Evolutionary conservation across 2,888 invertebrate genomes (phyloP), one percentile per base, ranked within the genome.

Genomic region (Drosophila nigricruria): DNA sequence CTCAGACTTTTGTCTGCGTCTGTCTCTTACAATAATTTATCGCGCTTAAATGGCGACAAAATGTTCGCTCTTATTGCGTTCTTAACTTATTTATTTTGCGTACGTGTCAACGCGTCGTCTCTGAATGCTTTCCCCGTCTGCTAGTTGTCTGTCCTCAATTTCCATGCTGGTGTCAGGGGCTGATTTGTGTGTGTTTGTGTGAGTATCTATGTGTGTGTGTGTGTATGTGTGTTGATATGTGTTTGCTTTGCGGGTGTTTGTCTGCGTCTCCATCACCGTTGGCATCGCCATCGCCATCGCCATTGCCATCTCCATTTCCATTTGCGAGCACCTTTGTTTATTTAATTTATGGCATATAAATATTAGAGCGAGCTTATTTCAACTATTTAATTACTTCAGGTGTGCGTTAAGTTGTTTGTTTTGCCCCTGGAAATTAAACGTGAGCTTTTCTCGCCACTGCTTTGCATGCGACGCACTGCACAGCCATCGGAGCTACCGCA

Each of bases 11-110:
- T 8, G 9, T 27, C 30, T 43, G 25, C 36, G 43, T 70, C 50
- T 68, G 50, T 70, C 77, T 69, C 63, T 68, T 69, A 66, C 88
- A 79, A 85, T 88, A 82, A 88, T 83, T 86, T 83, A 88, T 83
- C 82, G 85, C 88, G 82, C 85, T 84, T 89, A 87, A 84, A 84
- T 89, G 89, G 88, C 89, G 89, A 87, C 84, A 84, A 84, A 89
- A 84, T 87, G 88, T 76, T 81, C 82, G 73, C 89, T 84, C 88
- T 84, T 84, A 84, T 84, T 84, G 88, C 89, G 88, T 84, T 89
- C 85, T 81, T 76, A 89, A 87, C 88, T 87, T 89, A 84, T 84
- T 84, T 84, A 84, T 84, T 84, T 84, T 84, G 85, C 85, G 89
- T 84, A 84, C 84, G 84, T 84, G 84, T 87, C 84, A 84, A 89